A percentile compares a stretch with the other conserved stretches of the same genome.
These are phyloP conservation scores for Apostichopus japonicus DNA, from an alignment of 35 echinoderm and acorn worm species.

Conservation along the genomic window DNA sequence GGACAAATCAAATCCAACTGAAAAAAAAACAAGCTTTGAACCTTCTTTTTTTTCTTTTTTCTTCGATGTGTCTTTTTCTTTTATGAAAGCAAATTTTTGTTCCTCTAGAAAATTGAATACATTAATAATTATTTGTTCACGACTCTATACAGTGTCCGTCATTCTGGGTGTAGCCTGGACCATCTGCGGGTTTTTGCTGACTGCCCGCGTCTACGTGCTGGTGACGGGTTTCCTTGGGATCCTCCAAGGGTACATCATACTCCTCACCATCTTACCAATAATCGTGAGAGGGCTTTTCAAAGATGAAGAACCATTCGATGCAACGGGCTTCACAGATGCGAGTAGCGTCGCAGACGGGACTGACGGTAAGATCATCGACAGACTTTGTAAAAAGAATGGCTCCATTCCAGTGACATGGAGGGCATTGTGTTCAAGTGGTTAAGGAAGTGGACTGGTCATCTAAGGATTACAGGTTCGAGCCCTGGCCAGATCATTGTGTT, in stretches of 20 bases:
- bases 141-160: background rate
- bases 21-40: too few species aligned
- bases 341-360: background rate
- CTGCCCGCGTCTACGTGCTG: background rate
- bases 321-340: background rate
- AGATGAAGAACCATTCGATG: background rate
- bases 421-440: too few species aligned
- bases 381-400: too few species aligned
- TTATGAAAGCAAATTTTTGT: too few species aligned
- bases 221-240: background rate
- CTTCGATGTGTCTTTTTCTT: too few species aligned
- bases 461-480: too few species aligned
- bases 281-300: background rate
- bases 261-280: background rate
- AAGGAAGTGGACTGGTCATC: too few species aligned
- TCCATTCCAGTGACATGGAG: too few species aligned
- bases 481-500: too few species aligned
- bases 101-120: too few species aligned
- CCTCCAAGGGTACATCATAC: background rate
- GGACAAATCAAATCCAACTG: too few species aligned
- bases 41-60: too few species aligned
- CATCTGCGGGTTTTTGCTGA: background rate
- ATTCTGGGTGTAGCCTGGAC: background rate
- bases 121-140: background rate
- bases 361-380: background rate